These are phyloP conservation scores for Agrochola lychnidis DNA, from an alignment of 2,888 invertebrate species.

Conservation along the genomic window DNA sequence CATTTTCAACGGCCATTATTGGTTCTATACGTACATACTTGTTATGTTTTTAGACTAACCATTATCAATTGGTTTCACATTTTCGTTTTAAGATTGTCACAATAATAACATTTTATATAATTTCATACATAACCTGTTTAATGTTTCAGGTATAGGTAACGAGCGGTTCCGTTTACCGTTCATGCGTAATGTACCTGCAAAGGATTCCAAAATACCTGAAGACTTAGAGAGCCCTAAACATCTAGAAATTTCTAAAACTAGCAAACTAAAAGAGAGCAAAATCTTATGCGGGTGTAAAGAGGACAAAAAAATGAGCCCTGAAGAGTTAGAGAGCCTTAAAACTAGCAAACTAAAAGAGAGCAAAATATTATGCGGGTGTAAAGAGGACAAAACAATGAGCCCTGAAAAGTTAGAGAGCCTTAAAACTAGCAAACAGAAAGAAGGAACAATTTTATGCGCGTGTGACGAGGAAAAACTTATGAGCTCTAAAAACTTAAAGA, in stretches of 20 bases:
- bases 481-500: too few species aligned
- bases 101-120: not conserved
- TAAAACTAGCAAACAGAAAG: not conserved
- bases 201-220: not conserved
- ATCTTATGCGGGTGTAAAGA: too few species aligned
- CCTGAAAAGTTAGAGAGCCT: too few species aligned
- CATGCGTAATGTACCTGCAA: not conserved
- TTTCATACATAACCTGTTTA: not conserved
- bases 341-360: not conserved
- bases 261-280: not conserved
- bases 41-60: not conserved
- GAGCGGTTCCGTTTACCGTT: not conserved
- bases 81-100: not conserved
- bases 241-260: not conserved
- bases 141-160: constrained; percentile 12
- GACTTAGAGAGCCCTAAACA: not conserved
- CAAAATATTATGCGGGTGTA: too few species aligned
- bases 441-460: too few species aligned
- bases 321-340: not conserved
- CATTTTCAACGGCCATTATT: not conserved
- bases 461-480: too few species aligned
- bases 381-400: too few species aligned
- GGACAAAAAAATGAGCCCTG: not conserved
- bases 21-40: not conserved
- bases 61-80: not conserved